A percentile compares a stretch with the other conserved stretches of the same genome.
Evolutionary conservation across 2,113 vertebrate genomes (phyloP).

Genomic region (Dipodomys merriami): DNA sequence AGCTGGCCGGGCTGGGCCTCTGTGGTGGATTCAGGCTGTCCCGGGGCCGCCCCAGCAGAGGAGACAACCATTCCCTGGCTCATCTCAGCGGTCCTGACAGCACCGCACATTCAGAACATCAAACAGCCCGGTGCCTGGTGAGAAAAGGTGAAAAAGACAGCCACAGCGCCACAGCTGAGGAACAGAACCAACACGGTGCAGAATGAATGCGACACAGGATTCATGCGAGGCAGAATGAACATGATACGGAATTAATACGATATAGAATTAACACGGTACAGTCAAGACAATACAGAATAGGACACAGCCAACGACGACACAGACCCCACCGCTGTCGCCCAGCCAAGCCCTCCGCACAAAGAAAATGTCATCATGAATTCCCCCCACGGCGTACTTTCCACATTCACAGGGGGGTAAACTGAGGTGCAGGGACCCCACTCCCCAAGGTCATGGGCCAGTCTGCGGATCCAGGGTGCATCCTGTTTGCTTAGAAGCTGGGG

Average conservation of each 20-base stretch:
- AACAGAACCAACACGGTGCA: too few species aligned
- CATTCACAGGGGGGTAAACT: background rate
- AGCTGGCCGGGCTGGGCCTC: fast-evolving
- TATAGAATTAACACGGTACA: too few species aligned
- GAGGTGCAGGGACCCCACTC: background rate
- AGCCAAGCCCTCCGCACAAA: too few species aligned
- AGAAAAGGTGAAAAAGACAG: background rate
- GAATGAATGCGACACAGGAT: too few species aligned
- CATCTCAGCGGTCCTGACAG: background rate
- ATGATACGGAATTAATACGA: too few species aligned
- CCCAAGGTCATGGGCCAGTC: background rate
- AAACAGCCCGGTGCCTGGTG: background rate
- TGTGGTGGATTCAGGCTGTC: fast-evolving
- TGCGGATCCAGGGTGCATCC: background rate
- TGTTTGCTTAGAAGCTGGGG: background rate
- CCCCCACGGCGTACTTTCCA: too few species aligned
- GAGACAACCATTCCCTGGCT: too few species aligned
- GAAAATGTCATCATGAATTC: too few species aligned
- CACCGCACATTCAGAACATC: background rate
- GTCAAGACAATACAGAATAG: too few species aligned
- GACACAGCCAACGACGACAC: too few species aligned
- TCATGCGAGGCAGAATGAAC: too few species aligned
- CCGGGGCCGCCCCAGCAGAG: background rate
- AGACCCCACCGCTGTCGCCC: fast-evolving
- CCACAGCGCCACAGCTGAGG: too few species aligned